Evolutionary conservation across 2,797 vertebrate species (phyloP).

Genomic region (Heteromormyrus szaboi): DNA sequence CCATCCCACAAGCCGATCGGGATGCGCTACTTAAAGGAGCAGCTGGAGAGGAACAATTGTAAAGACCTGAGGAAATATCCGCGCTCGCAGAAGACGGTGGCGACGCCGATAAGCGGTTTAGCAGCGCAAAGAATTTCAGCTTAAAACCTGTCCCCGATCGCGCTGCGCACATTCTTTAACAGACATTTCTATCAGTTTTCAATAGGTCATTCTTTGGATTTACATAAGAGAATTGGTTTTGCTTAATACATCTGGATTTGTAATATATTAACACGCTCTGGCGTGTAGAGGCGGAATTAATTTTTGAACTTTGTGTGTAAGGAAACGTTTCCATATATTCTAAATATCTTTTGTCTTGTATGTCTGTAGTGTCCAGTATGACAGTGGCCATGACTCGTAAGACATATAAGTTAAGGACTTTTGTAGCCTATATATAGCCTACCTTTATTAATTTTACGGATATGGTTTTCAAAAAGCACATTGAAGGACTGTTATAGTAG

Average conservation of each 20-base stretch:
- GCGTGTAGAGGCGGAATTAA: background rate
- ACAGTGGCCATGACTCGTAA: background rate
- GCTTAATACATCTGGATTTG: background rate
- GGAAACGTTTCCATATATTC: background rate
- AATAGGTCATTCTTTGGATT: background rate
- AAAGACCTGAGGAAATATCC: slow-evolving; percentile 19
- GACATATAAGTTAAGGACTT: background rate
- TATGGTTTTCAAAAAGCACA: background rate
- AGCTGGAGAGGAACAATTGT: slow-evolving; percentile 38
- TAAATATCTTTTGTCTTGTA: background rate
- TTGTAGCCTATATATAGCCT: background rate
- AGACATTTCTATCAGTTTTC: background rate
- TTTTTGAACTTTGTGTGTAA: background rate
- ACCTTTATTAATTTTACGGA: background rate
- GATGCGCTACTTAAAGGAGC: slow-evolving; percentile 49
- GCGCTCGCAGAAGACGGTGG: background rate
- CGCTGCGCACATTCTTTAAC: background rate
- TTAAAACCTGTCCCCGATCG: background rate
- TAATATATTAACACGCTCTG: background rate
- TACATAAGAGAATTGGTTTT: background rate
- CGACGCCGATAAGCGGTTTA: background rate
- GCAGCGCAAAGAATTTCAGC: background rate
- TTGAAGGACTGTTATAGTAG: background rate
- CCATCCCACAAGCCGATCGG: slow-evolving; percentile 58
- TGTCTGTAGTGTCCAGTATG: background rate